Conservation (phyloP, 1,140 invertebrate species). For the Pseudomyrmex concolor region DNA sequence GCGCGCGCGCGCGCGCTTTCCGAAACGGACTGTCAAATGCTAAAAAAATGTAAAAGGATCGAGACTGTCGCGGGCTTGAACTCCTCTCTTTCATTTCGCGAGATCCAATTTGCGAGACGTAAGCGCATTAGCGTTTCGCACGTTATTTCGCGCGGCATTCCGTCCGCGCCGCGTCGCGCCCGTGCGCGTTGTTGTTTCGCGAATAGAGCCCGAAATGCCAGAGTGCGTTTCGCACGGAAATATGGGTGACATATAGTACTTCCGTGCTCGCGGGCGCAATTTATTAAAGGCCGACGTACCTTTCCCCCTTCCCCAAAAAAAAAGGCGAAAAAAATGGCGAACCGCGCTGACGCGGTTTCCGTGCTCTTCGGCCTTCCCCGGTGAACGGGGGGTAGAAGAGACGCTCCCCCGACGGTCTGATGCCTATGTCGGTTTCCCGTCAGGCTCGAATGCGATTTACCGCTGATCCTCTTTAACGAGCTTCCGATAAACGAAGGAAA, state of each 20-base stretch:
- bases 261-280: constrained; percentile 40
- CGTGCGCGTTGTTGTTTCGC: constrained; percentile 49
- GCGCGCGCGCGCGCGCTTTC: too few species aligned
- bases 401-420: constrained; percentile 8
- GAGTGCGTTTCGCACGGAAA: constrained; percentile 47
- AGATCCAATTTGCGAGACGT: constrained; percentile 60
- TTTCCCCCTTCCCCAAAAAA: too few species aligned
- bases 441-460: constrained; percentile 68
- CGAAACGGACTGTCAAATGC: constrained; percentile 18
- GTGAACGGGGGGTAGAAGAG: too few species aligned
- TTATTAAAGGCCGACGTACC: constrained; percentile 51
- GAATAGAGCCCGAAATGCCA: constrained; percentile 12
- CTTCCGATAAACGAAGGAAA: constrained; percentile 74
- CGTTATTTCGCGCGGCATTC: constrained; percentile 61
- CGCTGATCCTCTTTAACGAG: constrained; percentile 72
- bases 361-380: not conserved
- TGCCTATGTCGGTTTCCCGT: constrained; percentile 34
- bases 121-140: constrained; percentile 63
- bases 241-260: constrained; percentile 32
- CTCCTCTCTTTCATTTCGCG: constrained; percentile 52
- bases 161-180: constrained; percentile 10
- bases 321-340: not conserved
- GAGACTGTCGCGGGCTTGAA: constrained; percentile 24
- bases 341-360: constrained; percentile 34
- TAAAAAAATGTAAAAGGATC: constrained; percentile 57